Evolutionary conservation across 2,888 invertebrate species (phyloP), one percentile per base, ranked within the genome.

Genomic region (Diogma glabrata): DNA sequence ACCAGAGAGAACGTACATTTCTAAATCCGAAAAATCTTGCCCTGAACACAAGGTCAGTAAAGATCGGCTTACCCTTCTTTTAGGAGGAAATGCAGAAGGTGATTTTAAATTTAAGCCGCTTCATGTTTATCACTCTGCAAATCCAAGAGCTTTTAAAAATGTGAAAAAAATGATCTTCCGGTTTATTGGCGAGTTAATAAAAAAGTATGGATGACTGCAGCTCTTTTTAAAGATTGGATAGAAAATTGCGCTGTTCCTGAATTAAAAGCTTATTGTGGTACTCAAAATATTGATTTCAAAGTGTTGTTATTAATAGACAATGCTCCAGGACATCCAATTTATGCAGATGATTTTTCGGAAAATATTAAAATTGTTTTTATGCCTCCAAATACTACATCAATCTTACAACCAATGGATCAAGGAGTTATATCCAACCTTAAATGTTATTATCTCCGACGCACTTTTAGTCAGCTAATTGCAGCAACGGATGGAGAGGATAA

Each of bases 171-270:
- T 33, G 48, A 55, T 49, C 57, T 65, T 40, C 61, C 61, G 51
- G 61, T 62, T 5, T 53, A 58, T 38, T 64, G 60, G 59, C 54
- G 55, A 51, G 56, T 58, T 20, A 62, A 64, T 54, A 57, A 57
- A 47, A 65, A 62, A 55, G 60, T 61, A 49, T 60, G 59, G 58
- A 57, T 64, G 58, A 63, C 61, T 38, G 43, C 50, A 23, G 14
- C 19, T 45, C 22, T 45, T 10, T 45, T 45, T 45, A 12, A 22
- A n/a, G 43, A 45, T 22, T 63, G 60, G 60, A 55, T 60, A 52
- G 53, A 49, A 47, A 54, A 52, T 52, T 54, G 53, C 47, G 53
- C 52, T 54, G 46, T 56, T 54, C 55, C 55, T 38, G 56, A 57
- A 56, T 54, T 57, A 20, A 55, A 55, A 52, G 47, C 40, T 48